Evolutionary conservation across 2,888 invertebrate species (phyloP), one percentile per base, ranked within the genome.

Genomic region (Alloplasta piceator): DNA sequence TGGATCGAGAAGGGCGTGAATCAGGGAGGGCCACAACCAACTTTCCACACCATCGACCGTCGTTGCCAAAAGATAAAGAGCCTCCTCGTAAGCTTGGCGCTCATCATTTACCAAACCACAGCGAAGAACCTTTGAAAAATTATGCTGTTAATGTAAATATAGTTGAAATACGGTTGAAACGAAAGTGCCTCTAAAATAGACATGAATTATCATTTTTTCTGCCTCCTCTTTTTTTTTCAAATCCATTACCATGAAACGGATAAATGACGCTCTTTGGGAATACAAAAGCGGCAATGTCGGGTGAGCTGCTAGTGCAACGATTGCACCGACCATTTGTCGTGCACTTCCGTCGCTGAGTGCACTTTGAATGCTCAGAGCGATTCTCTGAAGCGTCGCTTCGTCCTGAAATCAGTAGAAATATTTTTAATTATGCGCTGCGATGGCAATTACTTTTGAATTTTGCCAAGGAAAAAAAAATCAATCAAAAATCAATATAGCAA

Each of bases 11-110:
- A 91, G 83, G 16, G 89, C 85, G 48, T 85, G 85, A 14, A 91
- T 85, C 16, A 91, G 82, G 16, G 86, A 85, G n/a, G 91, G 89
- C 91, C 91, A 91, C 1, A 91, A 84, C 91, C 91, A 91, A 58
- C 52, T 87, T 79, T 91, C 91, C 1, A 88, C 89, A 0, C 90
- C 90, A 5, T 90, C 88, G 3, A 91, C 91, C 3, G 91, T 91
- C 10, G 89, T 91, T 5, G 91, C 90, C 6, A 91, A 84, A 41
- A 91, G 86, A 82, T 90, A 87, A 3, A 91, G 82, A 39, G 91
- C 91, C 74, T 91, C 91, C 58, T 89, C 88, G 75, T 88, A 91
- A 0, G 90, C 87, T 48, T 89, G 89, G 4, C 85, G 84, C 72
- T 91, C 91, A 10, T 88, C 88, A 3, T 80, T 85, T 10, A 84